Percentiles rank a stretch among this genome's conserved stretches.
phyloP scores from a whole-genome alignment of 2,113 vertebrate genomes.

The Tachycineta bicolor region DNA sequence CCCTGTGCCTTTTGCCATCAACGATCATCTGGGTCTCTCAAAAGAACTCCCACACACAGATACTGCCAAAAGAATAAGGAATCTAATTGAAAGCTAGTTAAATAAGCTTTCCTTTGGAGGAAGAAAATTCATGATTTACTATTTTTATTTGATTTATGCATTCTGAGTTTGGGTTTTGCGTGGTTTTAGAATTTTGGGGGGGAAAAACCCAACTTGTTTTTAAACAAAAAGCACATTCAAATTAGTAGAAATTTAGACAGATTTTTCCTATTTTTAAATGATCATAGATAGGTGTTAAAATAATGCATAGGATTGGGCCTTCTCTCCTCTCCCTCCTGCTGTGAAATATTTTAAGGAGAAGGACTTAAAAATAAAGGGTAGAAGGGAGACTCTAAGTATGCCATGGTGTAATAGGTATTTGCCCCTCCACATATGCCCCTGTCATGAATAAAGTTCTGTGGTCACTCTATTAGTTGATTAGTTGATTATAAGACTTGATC shows the following conservation, averaged over 20 bases:
- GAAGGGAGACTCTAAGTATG: not conserved
- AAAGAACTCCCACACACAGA: not conserved
- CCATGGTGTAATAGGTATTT: not conserved
- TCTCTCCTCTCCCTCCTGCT: not conserved
- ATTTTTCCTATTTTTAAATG: not conserved
- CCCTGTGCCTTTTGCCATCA: too few species aligned
- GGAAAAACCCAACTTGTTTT: not conserved
- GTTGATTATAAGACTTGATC: not conserved
- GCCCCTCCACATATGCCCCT: not conserved
- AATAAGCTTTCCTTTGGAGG: not conserved
- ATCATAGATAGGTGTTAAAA: not conserved
- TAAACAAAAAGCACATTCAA: not conserved
- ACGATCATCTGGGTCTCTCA: too few species aligned
- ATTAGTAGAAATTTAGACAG: not conserved
- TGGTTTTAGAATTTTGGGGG: not conserved
- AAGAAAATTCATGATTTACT: not conserved
- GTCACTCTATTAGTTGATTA: not conserved
- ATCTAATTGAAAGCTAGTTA: conserved; percentile 9
- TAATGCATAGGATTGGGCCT: not conserved
- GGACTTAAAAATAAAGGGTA: not conserved
- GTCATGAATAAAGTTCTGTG: not conserved
- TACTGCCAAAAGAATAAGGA: conserved; percentile 18
- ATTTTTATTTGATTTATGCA: not conserved
- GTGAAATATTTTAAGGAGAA: not conserved
- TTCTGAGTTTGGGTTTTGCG: not conserved